Percentiles rank a stretch among this genome's conserved stretches.
Evolutionary conservation across 2,113 vertebrate genomes (phyloP).

Genomic region (Pelmatolapia mariae): DNA sequence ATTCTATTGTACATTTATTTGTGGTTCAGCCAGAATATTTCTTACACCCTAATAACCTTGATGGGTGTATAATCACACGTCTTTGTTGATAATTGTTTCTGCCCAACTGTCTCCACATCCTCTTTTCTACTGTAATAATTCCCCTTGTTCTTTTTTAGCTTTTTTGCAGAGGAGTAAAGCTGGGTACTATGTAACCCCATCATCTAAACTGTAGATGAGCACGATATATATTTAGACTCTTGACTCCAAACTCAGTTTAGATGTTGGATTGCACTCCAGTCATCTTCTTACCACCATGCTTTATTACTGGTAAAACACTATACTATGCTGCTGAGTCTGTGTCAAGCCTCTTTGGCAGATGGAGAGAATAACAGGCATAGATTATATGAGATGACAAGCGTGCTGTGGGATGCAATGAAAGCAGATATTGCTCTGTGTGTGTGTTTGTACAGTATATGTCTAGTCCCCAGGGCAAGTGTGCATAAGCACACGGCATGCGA

Average conservation of each 20-base stretch:
- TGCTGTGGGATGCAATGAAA: conserved; percentile 1
- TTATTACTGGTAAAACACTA: neutral
- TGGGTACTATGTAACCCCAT: neutral
- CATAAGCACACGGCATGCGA: neutral
- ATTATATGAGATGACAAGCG: conserved; percentile 7
- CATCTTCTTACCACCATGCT: neutral
- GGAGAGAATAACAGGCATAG: neutral
- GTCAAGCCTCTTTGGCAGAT: conserved; percentile 8
- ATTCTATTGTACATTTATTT: neutral
- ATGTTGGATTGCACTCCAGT: neutral
- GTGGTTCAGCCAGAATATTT: neutral
- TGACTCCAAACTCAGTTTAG: neutral
- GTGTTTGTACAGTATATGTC: neutral
- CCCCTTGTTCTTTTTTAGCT: neutral
- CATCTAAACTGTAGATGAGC: neutral
- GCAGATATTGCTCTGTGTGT: conserved; percentile 2
- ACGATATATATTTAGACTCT: neutral
- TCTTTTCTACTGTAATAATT: neutral
- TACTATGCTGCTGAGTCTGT: neutral
- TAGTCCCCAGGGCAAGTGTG: neutral
- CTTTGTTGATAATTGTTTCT: neutral
- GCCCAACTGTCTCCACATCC: neutral
- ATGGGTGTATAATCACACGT: neutral
- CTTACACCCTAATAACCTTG: neutral
- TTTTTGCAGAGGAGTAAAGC: neutral